These are phyloP conservation scores for Cercopithecus petaurista DNA, from an alignment of 2,797 vertebrate species.

Conservation along the genomic window DNA sequence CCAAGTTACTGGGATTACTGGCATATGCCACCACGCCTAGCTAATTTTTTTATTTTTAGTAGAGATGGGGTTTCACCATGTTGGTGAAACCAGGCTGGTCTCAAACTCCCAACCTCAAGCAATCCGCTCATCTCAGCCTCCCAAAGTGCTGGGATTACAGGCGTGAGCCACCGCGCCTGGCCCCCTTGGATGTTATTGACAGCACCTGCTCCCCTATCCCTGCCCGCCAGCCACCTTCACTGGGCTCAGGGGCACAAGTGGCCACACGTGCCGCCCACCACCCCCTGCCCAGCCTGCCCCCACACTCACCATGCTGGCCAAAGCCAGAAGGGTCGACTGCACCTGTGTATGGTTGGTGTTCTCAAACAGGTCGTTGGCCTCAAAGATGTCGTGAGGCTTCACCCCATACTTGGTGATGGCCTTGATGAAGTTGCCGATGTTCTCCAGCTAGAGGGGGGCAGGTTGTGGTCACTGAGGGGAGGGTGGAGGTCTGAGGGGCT, in stretches of 20 bases:
- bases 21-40: too few relatives aligned
- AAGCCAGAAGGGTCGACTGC: conserved; percentile 93
- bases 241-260: background rate
- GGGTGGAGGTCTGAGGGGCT: background rate
- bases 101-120: too few relatives aligned
- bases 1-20: too few relatives aligned
- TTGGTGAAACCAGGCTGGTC: too few relatives aligned
- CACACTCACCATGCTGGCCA: conserved; percentile 93
- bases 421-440: conserved; percentile 95
- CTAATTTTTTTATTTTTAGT: too few relatives aligned
- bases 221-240: too few relatives aligned
- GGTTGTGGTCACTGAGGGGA: background rate
- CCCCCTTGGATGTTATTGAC: too few relatives aligned
- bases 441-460: conserved; percentile 90
- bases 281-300: rapidly evolving
- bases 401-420: conserved; percentile 94
- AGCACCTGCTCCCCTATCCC: background rate
- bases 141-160: too few relatives aligned
- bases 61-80: too few relatives aligned
- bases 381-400: conserved; percentile 94
- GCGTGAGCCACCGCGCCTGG: too few relatives aligned
- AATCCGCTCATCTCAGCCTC: too few relatives aligned
- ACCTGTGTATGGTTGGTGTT: conserved; percentile 97
- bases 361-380: conserved; percentile 98
- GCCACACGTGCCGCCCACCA: rapidly evolving